phyloP scores from a whole-genome alignment of 2,797 vertebrate species.

The Microctenopoma stevenorrisi region DNA sequence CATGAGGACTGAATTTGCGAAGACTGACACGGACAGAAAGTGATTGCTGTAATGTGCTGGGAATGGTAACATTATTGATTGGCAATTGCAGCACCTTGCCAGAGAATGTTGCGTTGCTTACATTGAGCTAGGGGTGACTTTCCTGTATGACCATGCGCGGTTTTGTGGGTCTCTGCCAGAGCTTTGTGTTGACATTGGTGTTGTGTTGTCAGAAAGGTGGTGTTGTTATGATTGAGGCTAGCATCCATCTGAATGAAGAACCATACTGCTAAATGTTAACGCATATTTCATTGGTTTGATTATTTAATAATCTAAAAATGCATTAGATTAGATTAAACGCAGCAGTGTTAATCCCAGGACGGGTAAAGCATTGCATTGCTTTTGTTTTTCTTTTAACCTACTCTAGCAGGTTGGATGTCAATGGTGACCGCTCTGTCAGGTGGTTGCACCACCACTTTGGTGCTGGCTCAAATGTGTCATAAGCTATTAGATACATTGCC shows the following conservation, averaged over 20 bases:
- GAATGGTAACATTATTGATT: not conserved
- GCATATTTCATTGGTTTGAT: not conserved
- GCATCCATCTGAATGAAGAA: not conserved
- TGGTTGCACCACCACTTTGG: not conserved
- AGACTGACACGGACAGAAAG: not conserved
- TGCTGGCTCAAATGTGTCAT: constrained; percentile 1
- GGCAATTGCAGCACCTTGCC: rapidly evolving
- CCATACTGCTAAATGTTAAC: not conserved
- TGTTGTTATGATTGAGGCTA: not conserved
- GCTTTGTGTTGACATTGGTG: not conserved
- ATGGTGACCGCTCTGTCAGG: not conserved
- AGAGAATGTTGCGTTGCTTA: not conserved
- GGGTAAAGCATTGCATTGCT: not conserved
- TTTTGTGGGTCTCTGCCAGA: not conserved
- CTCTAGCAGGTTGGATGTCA: not conserved
- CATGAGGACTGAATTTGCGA: not conserved
- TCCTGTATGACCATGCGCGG: not conserved
- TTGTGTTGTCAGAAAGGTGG: not conserved
- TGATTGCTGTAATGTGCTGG: too few relatives aligned
- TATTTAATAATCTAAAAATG: not conserved
- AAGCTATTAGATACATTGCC: not conserved
- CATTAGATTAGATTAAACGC: not conserved
- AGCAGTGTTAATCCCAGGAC: not conserved
- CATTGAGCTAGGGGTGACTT: not conserved
- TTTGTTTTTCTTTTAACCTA: not conserved